Evolutionary conservation across 1,140 invertebrate genomes (phyloP), one percentile per base, ranked within the genome.

Genomic region (Pseudomyrmex gracilis): DNA sequence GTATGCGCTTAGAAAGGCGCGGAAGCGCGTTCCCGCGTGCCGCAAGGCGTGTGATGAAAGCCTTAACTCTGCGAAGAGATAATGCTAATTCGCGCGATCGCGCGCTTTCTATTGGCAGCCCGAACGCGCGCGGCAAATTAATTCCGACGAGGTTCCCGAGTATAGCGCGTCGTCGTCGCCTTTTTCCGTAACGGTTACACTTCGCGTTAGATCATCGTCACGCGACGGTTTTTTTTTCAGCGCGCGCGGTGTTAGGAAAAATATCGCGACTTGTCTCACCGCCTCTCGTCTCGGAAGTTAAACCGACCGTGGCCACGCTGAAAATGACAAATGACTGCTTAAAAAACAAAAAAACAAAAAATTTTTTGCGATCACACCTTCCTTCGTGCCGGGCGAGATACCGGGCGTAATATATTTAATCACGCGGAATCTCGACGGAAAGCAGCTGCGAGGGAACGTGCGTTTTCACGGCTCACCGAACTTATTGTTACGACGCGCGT

Each of bases 1-100:
- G 57, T 84, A 90, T 90, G 76, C 88, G 61, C 51, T 78, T 90
- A 90, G 89, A 90, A 90, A 90, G 83, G 86, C 89, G 89, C 89
- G 89, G 89, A 90, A 90, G 84, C 68, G 70, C 77, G 47, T 47
- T 63, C 49, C 63, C 55, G 68, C 83, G 85, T n/a, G 60, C 55
- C 58, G 64, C 60, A 80, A 85, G 68, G 51, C 63, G 5, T 0
- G 34, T 43, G 74, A 83, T 58, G 86, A 83, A 51, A 17, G 22
- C 64, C 55, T 63, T 34, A 7, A 47, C 74, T 78, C 58, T 61
- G 76, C 15, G 83, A 70, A 86, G 73, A 89, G 86, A 82, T 20
- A 12, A 58, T 64, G 76, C 12, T 13, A 34, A 66, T 51, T 77
- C 61, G 61, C 60, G 47, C 61, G 71, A 73, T 63, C n/a, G n/a